Conservation (phyloP, 2,113 vertebrate genomes). For the Coregonus clupeaformis region DNA sequence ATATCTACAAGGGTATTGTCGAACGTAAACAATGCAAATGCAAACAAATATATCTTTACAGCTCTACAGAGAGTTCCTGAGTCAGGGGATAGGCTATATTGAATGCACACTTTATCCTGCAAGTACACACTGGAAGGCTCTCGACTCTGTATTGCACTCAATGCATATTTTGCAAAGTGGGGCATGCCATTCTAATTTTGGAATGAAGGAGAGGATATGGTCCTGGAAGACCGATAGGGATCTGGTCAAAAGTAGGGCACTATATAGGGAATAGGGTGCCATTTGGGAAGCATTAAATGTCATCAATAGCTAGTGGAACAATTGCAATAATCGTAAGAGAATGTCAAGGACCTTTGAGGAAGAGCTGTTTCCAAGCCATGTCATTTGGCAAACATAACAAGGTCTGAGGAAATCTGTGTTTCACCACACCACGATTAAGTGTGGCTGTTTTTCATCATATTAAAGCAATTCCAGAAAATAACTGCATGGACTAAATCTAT, state of each 20-base stretch:
- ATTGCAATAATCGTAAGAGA: background rate
- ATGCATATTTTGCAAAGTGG: background rate
- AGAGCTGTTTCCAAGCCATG: background rate
- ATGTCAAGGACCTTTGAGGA: background rate
- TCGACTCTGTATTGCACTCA: background rate
- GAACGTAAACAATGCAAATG: background rate
- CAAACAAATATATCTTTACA: background rate
- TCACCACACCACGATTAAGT: too few relatives aligned
- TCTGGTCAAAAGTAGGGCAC: too few relatives aligned
- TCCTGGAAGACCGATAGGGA: background rate
- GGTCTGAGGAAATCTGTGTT: background rate
- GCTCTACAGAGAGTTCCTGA: background rate
- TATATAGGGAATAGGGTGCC: too few relatives aligned
- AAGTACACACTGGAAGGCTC: background rate
- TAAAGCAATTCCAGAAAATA: too few relatives aligned
- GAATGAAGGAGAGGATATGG: background rate
- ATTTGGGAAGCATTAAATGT: too few relatives aligned
- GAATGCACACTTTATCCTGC: background rate
- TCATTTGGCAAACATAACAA: background rate
- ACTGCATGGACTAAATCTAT: too few relatives aligned
- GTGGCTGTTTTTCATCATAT: too few relatives aligned
- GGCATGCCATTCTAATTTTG: background rate
- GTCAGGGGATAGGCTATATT: background rate
- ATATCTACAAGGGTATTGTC: background rate
- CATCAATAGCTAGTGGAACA: background rate